phyloP scores from a whole-genome alignment of 2,888 invertebrate species.

The Elgonia sp. region DNA sequence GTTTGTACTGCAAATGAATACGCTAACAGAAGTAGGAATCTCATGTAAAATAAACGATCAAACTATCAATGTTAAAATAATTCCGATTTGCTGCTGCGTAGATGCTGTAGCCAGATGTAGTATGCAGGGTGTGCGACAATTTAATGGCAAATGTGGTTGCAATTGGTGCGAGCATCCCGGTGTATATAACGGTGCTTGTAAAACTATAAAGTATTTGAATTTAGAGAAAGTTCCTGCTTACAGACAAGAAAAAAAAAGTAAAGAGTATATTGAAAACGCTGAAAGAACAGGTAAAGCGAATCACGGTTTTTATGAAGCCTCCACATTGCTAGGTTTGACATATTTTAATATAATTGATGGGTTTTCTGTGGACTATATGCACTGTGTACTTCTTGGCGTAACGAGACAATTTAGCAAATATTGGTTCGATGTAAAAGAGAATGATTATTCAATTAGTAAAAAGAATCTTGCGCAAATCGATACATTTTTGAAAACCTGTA shows the following conservation, averaged over 20 bases:
- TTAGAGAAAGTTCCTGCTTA: background rate
- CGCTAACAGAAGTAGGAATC: background rate
- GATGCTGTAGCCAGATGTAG: slow-evolving; percentile 67
- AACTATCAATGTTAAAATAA: background rate
- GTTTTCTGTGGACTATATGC: slow-evolving; percentile 23
- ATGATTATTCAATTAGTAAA: background rate
- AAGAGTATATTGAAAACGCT: background rate
- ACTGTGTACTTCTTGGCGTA: slow-evolving; percentile 1
- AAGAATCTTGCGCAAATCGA: background rate
- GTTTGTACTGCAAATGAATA: background rate
- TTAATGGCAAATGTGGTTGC: slow-evolving; percentile 74
- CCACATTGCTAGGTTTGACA: background rate
- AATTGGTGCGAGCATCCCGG: slow-evolving; percentile 73
- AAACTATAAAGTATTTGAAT: slow-evolving; percentile 4
- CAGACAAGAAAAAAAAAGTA: background rate
- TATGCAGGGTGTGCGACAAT: slow-evolving; percentile 54
- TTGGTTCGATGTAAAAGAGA: background rate
- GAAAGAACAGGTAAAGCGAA: background rate
- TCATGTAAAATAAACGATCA: background rate
- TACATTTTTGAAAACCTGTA: background rate
- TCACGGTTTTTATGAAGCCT: slow-evolving; percentile 8
- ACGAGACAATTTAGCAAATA: background rate
- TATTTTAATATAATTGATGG: slow-evolving; percentile 16
- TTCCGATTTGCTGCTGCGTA: slow-evolving; percentile 32
- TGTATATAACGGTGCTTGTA: background rate